Evolutionary conservation across 1,140 invertebrate species (phyloP).

Genomic region (Olivierus martensii): DNA sequence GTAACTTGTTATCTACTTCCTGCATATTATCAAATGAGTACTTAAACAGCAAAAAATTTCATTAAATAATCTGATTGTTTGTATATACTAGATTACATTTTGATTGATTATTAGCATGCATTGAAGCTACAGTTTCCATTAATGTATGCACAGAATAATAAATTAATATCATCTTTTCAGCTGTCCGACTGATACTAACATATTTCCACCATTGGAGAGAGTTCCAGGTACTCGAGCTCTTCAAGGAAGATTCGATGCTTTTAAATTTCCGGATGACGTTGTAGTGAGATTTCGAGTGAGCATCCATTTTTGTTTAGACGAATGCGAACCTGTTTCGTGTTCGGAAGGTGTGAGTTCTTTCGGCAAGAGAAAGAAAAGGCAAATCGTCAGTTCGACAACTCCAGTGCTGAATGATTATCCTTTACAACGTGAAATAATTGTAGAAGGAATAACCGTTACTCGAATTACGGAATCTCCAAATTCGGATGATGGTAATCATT

Average conservation of each 20-base stretch:
- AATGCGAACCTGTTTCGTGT: conserved; percentile 41
- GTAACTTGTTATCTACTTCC: no score
- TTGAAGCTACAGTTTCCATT: no score
- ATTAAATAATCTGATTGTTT: no score
- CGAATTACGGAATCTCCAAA: conserved; percentile 3
- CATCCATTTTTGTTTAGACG: conserved; percentile 47
- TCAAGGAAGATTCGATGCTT: conserved; percentile 42
- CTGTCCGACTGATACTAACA: conserved; percentile 38
- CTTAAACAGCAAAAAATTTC: no score
- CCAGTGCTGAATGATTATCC: conserved; percentile 24
- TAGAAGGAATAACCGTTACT: conserved; percentile 20
- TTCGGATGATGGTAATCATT: conserved; percentile 1
- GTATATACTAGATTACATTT: no score
- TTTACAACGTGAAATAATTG: conserved; percentile 27
- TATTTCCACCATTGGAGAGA: conserved; percentile 37
- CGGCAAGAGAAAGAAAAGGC: conserved; percentile 5
- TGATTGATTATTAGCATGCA: no score
- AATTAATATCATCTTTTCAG: conserved; percentile 27
- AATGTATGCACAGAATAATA: no score
- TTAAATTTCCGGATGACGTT: conserved; percentile 52
- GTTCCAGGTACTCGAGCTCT: conserved; percentile 26
- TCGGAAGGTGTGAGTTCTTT: conserved; percentile 3
- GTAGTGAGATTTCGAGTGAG: conserved; percentile 50
- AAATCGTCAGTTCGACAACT: not conserved
- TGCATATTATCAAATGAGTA: no score